A percentile compares a stretch with the other conserved stretches of the same genome.
Conservation (phyloP, 2,113 vertebrate species). For the Pantherophis guttatus region DNA sequence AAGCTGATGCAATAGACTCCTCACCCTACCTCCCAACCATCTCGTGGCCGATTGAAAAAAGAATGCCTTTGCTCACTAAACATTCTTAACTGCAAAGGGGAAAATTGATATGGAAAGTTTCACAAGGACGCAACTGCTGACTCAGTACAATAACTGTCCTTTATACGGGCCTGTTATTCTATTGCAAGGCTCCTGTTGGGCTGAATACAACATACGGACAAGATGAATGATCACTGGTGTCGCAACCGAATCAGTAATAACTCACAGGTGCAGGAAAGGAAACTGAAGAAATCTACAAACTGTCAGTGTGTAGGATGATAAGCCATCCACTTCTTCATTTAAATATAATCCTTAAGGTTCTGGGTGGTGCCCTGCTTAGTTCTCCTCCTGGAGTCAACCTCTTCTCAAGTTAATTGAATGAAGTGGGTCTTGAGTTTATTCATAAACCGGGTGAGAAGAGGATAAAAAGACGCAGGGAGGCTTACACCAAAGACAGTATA, state of each 20-base stretch:
- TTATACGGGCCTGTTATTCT: neutral
- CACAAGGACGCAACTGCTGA: constrained; percentile 13
- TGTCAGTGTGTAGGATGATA: neutral
- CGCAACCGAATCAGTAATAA: neutral
- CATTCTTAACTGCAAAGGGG: neutral
- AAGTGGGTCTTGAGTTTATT: neutral
- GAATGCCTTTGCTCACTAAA: constrained; percentile 1
- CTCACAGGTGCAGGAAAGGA: neutral
- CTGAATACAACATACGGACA: neutral
- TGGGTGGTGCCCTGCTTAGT: neutral
- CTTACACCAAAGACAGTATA: no score
- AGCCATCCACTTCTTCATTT: neutral
- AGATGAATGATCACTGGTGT: neutral
- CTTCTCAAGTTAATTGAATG: neutral
- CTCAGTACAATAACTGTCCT: neutral
- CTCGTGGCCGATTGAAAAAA: neutral
- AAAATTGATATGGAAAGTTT: neutral
- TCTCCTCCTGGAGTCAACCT: neutral
- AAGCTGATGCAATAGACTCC: neutral
- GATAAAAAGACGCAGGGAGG: neutral
- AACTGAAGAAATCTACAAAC: neutral
- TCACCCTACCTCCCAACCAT: neutral
- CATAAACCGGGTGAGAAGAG: neutral
- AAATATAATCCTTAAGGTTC: neutral
- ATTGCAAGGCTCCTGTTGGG: neutral